Conservation (phyloP, 1,140 invertebrate species). For the Drosophila bocqueti region DNA sequence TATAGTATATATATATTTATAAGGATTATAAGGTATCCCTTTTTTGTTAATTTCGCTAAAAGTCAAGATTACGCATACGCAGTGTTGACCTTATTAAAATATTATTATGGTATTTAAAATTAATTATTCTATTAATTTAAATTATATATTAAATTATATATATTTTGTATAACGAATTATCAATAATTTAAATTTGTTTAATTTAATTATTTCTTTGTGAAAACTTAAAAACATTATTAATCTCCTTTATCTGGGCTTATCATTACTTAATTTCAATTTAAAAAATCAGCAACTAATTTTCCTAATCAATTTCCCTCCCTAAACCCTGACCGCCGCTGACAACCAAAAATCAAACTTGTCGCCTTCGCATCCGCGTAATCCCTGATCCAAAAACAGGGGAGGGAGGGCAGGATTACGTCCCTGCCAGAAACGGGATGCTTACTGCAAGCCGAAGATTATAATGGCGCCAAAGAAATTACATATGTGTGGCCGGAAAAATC, state of each 20-base stretch:
- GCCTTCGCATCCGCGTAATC: conserved; percentile 8
- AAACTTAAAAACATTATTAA: no score
- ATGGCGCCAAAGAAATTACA: conserved; percentile 47
- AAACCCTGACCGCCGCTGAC: neutral
- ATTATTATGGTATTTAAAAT: no score
- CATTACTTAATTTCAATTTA: neutral
- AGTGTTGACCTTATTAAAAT: no score
- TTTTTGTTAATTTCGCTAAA: no score
- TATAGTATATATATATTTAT: no score
- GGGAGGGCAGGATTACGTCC: neutral
- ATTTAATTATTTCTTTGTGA: no score
- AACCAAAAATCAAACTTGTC: conserved; percentile 16
- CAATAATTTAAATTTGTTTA: no score
- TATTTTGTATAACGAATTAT: no score
- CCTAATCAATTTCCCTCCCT: neutral
- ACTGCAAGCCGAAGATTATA: conserved; percentile 30
- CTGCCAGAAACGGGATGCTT: neutral
- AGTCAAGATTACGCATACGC: no score
- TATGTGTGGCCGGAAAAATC: conserved; percentile 14
- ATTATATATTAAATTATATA: no score
- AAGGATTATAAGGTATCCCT: no score
- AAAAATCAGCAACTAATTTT: neutral
- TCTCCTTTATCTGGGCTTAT: neutral
- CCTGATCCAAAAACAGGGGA: neutral
- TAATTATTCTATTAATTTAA: no score